phyloP scores from a whole-genome alignment of 2,113 vertebrate genomes.

The Zingel zingel region DNA sequence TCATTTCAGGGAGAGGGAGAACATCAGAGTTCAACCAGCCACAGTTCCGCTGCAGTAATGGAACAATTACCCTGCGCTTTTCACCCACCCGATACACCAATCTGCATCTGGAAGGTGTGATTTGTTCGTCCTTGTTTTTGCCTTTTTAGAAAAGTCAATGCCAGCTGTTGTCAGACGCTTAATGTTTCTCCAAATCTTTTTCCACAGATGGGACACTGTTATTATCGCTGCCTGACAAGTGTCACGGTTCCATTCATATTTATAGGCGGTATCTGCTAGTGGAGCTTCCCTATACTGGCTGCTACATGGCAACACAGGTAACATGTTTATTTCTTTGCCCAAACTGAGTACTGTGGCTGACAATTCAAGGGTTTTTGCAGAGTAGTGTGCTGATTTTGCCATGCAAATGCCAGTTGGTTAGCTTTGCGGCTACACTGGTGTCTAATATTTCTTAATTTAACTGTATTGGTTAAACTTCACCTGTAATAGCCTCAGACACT shows the following conservation, averaged over 20 bases:
- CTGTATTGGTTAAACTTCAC: too few relatives aligned
- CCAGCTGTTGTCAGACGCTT: neutral
- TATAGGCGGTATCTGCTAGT: conserved; percentile 28
- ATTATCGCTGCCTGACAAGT: conserved; percentile 2
- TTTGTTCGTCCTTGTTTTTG: neutral
- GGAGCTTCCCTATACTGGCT: conserved; percentile 16
- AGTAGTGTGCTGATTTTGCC: too few relatives aligned
- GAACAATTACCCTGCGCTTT: conserved; percentile 7
- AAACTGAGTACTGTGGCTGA: neutral
- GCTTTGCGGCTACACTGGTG: too few relatives aligned
- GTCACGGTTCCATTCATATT: neutral
- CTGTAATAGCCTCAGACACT: too few relatives aligned
- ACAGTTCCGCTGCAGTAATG: conserved; percentile 36
- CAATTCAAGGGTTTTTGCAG: too few relatives aligned
- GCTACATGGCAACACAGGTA: conserved; percentile 11
- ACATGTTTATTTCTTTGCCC: neutral
- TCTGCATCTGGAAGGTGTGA: conserved; percentile 26
- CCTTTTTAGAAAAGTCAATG: neutral
- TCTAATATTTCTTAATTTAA: too few relatives aligned
- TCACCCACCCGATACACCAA: conserved; percentile 23
- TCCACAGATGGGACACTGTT: neutral
- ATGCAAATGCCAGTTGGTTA: too few relatives aligned
- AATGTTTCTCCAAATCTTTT: neutral
- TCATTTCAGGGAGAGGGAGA: neutral
- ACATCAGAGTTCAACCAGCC: neutral